These are phyloP conservation scores for Tinamus major DNA, from an alignment of 2,797 vertebrate genomes.

Conservation along the genomic window DNA sequence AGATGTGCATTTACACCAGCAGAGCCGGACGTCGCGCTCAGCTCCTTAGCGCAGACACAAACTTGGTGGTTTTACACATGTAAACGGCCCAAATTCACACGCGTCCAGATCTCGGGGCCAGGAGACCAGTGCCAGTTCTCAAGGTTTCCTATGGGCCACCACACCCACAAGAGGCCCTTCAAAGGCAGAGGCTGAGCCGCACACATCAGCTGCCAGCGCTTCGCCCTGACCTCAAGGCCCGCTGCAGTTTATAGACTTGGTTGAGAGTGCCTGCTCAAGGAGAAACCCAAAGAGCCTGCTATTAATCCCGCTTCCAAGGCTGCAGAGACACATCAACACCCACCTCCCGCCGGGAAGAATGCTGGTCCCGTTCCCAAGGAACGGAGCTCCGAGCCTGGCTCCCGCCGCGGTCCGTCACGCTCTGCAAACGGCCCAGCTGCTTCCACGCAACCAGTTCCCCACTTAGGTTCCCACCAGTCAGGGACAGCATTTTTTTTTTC, in stretches of 20 bases:
- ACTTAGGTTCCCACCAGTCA: background rate
- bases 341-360: accelerated
- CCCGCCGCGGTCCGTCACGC: background rate
- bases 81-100: background rate
- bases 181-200: accelerated
- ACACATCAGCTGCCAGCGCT: background rate
- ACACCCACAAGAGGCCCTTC: background rate
- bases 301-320: background rate
- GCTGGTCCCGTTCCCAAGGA: background rate
- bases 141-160: background rate
- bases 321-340: background rate
- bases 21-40: background rate
- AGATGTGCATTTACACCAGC: background rate
- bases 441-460: background rate
- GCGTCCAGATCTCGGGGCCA: background rate
- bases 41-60: accelerated
- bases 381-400: background rate
- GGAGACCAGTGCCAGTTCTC: background rate
- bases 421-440: background rate
- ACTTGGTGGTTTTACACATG: background rate
- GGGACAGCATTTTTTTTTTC: background rate
- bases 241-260: background rate
- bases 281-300: background rate
- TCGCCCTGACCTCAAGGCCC: accelerated
- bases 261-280: background rate